A percentile compares a stretch with the other conserved stretches of the same genome.
These are phyloP conservation scores for Liparis tanakae DNA, from an alignment of 2,797 vertebrate species.

Conservation along the genomic window DNA sequence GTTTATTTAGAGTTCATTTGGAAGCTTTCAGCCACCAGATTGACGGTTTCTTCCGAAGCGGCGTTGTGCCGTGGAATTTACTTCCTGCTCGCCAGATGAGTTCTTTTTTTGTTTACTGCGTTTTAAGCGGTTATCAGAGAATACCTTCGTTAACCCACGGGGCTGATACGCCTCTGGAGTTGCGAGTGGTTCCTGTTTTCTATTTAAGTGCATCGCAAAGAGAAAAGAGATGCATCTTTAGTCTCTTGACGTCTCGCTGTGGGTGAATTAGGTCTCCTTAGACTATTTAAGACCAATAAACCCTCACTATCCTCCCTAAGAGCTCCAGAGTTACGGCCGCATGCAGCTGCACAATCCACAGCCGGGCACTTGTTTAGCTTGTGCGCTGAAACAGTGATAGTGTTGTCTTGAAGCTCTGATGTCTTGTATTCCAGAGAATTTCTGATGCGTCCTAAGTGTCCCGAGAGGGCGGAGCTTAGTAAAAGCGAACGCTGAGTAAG, in stretches of 20 bases:
- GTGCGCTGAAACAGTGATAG: slow-evolving; percentile 37
- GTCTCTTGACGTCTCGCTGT: neutral
- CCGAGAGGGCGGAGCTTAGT: neutral
- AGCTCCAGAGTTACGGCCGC: slow-evolving; percentile 29
- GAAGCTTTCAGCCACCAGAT: slow-evolving; percentile 3
- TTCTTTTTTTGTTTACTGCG: slow-evolving; percentile 18
- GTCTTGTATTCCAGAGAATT: slow-evolving; percentile 3
- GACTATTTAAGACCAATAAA: slow-evolving; percentile 29
- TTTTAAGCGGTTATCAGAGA: slow-evolving; percentile 13
- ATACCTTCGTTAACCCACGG: slow-evolving; percentile 41
- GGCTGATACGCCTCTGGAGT: neutral
- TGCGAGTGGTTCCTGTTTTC: slow-evolving; percentile 12
- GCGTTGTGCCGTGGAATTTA: slow-evolving; percentile 26
- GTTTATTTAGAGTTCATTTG: slow-evolving; percentile 20
- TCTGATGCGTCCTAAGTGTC: neutral
- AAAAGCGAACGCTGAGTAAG: neutral
- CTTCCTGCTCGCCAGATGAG: slow-evolving; percentile 10
- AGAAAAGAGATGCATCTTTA: slow-evolving; percentile 2
- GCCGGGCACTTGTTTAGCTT: slow-evolving; percentile 46
- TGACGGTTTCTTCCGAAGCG: slow-evolving; percentile 5
- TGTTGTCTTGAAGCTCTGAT: slow-evolving; percentile 42
- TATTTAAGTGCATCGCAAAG: slow-evolving; percentile 17
- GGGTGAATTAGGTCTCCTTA: slow-evolving; percentile 14
- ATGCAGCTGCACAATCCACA: slow-evolving; percentile 41
- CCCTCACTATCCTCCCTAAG: slow-evolving; percentile 13